Evolutionary conservation across 2,797 vertebrate genomes (phyloP).

Genomic region (Poeciliopsis paucimaculata): DNA sequence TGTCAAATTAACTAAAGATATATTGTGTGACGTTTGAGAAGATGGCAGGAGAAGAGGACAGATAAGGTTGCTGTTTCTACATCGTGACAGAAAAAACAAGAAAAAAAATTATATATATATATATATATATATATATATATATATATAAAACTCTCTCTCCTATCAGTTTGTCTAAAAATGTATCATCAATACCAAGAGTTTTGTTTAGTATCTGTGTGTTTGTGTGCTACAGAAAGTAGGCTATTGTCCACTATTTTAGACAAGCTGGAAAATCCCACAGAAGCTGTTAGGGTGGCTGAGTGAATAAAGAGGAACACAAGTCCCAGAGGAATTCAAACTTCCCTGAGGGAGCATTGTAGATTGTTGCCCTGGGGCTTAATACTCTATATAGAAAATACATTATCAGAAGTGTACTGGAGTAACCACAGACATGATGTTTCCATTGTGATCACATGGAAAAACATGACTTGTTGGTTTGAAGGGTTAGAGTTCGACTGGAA

Average conservation of each 20-base stretch:
- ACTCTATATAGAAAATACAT: constrained; percentile 34
- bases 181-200: no score
- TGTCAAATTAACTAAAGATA: not conserved
- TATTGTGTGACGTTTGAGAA: not conserved
- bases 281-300: constrained; percentile 53
- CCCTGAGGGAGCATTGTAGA: constrained; percentile 41
- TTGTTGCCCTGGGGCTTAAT: constrained; percentile 10
- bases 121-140: not conserved
- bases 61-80: not conserved
- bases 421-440: constrained; percentile 24
- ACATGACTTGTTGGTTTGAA: constrained; percentile 10
- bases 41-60: not conserved
- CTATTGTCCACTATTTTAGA: constrained; percentile 42
- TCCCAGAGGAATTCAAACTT: constrained; percentile 48
- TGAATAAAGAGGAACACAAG: constrained; percentile 39
- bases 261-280: constrained; percentile 51
- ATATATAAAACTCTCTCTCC: no score
- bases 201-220: not conserved
- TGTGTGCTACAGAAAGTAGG: constrained; percentile 30
- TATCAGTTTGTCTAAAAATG: no score
- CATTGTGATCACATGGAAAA: constrained; percentile 7
- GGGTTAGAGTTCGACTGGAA: not conserved
- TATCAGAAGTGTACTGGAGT: constrained; percentile 22
- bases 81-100: not conserved
- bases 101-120: not conserved